Evolutionary conservation across 1,140 invertebrate species (phyloP), one percentile per base, ranked within the genome.

Genomic region (Aphis gossypii): DNA sequence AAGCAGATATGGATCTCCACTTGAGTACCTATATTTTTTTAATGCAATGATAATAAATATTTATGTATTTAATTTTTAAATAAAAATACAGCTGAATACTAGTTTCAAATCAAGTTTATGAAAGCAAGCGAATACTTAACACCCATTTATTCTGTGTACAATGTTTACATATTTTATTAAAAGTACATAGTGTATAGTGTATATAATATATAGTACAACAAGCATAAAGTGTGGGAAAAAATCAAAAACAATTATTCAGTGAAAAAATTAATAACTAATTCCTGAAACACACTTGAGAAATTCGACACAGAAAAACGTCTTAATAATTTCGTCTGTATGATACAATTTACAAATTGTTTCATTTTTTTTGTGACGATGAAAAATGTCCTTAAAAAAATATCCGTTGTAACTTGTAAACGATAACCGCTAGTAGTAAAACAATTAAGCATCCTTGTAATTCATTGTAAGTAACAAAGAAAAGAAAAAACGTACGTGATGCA

Each of bases 371-470:
- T n/a, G 60, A 76, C 60, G n/a, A 76, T 14, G 30, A n/a, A n/a
- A 35, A n/a, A 76, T 76, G 60, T 76, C 60, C 60, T 76, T 76
- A 76, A n/a, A 76, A 76, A 68, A 76, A 76, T 76, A 76, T n/a
- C 30, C 6, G 30, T n/a, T n/a, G 60, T 18, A 76, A 76, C 14
- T n/a, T n/a, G 60, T 18, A 76, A 76, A 14, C 60, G 30, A 76
- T 76, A 76, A 76, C 60, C 14, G 60, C 30, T 30, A n/a, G 60
- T 76, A 1, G 14, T 76, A n/a, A 76, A 76, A n/a, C 60, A 76
- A 76, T 76, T 76, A 35, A 76, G 30, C 60, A 76, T 76, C 60
- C 60, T n/a, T 76, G 60, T 76, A 76, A 76, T n/a, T n/a, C 60
- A 76, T 76, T 76, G n/a, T 11, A 76, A 76, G n/a, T n/a, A 76